phyloP scores from a whole-genome alignment of 2,113 vertebrate species.

The Sander vitreus region DNA sequence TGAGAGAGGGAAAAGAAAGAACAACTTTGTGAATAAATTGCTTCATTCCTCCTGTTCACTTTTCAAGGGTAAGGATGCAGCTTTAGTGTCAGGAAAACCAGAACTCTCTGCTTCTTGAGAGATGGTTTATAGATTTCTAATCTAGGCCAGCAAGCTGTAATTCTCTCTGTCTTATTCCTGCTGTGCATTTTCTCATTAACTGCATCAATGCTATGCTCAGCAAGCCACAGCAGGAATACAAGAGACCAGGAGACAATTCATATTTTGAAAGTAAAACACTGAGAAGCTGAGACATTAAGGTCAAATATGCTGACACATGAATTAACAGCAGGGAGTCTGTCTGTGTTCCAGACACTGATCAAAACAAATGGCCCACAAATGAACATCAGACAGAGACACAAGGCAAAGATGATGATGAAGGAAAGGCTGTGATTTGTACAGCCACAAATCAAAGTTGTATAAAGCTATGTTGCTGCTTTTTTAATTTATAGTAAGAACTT shows the following conservation, averaged over 20 bases:
- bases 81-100: conserved; percentile 57
- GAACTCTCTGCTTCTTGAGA: conserved; percentile 63
- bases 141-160: conserved; percentile 62
- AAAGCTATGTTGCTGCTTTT: neutral
- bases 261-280: conserved; percentile 28
- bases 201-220: conserved; percentile 45
- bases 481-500: neutral
- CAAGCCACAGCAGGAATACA: conserved; percentile 37
- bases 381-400: neutral
- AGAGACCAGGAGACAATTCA: conserved; percentile 29
- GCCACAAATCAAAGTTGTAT: neutral
- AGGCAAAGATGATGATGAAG: neutral
- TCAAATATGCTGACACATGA: conserved; percentile 43
- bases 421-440: conserved; percentile 12
- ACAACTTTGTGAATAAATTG: conserved; percentile 78
- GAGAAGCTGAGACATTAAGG: conserved; percentile 33
- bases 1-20: conserved; percentile 43
- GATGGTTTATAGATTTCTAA: conserved; percentile 75
- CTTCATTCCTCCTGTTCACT: conserved; percentile 63
- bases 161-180: conserved; percentile 60
- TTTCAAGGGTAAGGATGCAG: conserved; percentile 73
- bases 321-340: conserved; percentile 23
- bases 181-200: conserved; percentile 73
- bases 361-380: conserved; percentile 38
- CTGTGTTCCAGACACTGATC: conserved; percentile 33